Conservation (phyloP, 1,140 invertebrate genomes). For the Paramacrobiotus metropolitanus region DNA sequence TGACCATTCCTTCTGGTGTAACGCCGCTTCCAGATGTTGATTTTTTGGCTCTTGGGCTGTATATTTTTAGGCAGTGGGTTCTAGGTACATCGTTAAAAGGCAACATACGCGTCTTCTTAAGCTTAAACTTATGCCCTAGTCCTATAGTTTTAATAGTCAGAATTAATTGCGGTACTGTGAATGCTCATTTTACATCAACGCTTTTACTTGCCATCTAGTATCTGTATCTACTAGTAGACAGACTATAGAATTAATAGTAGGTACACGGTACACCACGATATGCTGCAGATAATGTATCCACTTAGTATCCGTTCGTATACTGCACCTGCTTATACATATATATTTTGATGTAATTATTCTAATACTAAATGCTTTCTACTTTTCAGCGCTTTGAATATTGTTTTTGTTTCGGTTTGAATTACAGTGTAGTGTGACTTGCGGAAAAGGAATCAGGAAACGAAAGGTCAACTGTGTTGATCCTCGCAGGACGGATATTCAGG, state of each 20-base stretch:
- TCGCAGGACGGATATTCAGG: slow-evolving; percentile 13
- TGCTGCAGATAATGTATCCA: background rate
- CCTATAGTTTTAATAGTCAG: no score
- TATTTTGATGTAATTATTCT: background rate
- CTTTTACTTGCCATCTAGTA: no score
- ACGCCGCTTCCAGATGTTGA: no score
- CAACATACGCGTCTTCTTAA: no score
- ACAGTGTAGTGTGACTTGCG: slow-evolving; percentile 9
- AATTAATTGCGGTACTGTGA: no score
- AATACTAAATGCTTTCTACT: background rate
- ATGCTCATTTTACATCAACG: no score
- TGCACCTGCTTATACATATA: no score
- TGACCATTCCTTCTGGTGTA: no score
- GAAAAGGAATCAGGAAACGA: slow-evolving; percentile 14
- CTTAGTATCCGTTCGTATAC: background rate
- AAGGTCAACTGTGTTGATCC: slow-evolving; percentile 21
- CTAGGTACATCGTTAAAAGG: no score
- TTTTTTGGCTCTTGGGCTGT: no score
- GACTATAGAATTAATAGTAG: background rate
- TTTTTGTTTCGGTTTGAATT: slow-evolving; percentile 1
- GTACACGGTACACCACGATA: background rate
- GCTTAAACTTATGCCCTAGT: no score
- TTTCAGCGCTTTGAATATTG: background rate
- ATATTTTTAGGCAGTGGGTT: no score
- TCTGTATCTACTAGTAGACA: background rate